Conservation (phyloP, 2,888 invertebrate genomes). For the Philopedon plagiatum region DNA sequence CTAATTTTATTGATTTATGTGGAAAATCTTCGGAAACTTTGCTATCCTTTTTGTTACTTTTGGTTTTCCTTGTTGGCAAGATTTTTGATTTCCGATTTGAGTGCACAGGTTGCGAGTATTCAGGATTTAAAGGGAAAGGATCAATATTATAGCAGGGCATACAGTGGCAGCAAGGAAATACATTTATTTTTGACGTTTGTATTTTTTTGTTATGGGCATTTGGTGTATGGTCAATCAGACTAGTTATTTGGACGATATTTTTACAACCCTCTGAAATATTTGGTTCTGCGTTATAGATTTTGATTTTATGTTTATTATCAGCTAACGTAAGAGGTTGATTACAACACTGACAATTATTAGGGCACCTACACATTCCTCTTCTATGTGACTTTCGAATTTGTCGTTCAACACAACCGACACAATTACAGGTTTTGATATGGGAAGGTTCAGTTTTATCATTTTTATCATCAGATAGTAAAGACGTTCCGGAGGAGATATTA, state of each 20-base stretch:
- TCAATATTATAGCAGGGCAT: neutral
- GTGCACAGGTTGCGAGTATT: neutral
- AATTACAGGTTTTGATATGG: neutral
- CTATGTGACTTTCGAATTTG: slow-evolving; percentile 9
- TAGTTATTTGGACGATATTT: neutral
- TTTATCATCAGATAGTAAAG: neutral
- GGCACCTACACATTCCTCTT: neutral
- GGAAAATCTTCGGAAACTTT: neutral
- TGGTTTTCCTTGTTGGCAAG: neutral
- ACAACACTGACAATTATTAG: neutral
- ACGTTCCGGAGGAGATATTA: neutral
- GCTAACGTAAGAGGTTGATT: neutral
- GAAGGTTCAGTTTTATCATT: neutral
- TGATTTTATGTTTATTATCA: slow-evolving; percentile 5
- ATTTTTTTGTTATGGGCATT: slow-evolving; percentile 4
- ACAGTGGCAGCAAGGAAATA: neutral
- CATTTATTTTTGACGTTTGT: slow-evolving; percentile 8
- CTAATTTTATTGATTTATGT: neutral
- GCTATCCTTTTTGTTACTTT: neutral
- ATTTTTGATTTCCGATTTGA: neutral
- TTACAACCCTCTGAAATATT: neutral
- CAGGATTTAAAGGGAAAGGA: neutral
- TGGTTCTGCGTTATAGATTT: slow-evolving; percentile 2
- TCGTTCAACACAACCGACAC: slow-evolving; percentile 19
- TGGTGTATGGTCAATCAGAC: neutral